Evolutionary conservation across 2,888 invertebrate species (phyloP).

Genomic region (Cyclophora albipunctata): DNA sequence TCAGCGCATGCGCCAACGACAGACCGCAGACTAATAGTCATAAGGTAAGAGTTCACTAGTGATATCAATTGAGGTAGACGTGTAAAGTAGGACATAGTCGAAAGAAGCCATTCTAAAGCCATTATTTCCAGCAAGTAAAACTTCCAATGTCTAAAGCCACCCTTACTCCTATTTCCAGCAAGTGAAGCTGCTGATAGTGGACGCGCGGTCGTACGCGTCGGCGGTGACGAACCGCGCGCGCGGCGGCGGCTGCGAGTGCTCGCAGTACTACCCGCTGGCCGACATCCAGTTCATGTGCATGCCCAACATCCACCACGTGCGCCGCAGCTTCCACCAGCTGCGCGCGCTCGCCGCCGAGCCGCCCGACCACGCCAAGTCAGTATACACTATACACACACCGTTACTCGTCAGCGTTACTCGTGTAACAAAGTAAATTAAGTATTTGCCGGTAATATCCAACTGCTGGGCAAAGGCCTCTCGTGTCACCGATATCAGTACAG

Average conservation of each 20-base stretch:
- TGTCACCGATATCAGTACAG: too few species aligned
- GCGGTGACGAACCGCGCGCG: constrained; percentile 97
- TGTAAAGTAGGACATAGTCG: too few species aligned
- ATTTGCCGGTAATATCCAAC: too few species aligned
- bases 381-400: constrained; percentile 2
- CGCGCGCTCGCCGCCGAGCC: constrained; percentile 86
- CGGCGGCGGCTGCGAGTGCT: constrained; percentile 97
- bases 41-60: constrained; percentile 26
- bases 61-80: neutral
- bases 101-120: too few species aligned
- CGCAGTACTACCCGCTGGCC: constrained; percentile 95
- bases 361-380: constrained; percentile 85
- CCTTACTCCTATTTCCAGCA: constrained; percentile 55
- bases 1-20: constrained; percentile 86
- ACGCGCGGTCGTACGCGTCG: constrained; percentile 96
- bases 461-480: too few species aligned
- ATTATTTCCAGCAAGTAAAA: too few species aligned
- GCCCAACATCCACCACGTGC: constrained; percentile 97
- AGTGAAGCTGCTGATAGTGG: constrained; percentile 88
- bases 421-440: too few species aligned
- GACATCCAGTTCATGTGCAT: constrained; percentile 98
- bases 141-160: too few species aligned
- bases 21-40: constrained; percentile 27
- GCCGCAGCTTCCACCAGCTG: constrained; percentile 93
- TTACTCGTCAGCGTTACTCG: too few species aligned